phyloP scores from a whole-genome alignment of 2,113 vertebrate genomes.

The Cyanistes caeruleus region DNA sequence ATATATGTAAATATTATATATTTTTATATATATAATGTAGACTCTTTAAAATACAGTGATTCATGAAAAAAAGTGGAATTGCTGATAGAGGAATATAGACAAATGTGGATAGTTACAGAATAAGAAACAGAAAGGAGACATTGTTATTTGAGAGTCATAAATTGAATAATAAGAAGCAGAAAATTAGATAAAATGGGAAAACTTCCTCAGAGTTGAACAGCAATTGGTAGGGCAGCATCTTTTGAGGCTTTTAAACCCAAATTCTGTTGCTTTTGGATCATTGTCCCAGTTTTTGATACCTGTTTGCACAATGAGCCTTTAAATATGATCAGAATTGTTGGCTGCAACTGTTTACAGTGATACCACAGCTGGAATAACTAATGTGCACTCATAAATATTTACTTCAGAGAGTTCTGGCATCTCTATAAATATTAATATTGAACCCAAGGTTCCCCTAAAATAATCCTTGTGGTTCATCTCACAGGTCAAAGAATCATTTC shows the following conservation, averaged over 20 bases:
- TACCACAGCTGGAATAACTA: neutral
- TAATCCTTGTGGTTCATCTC: neutral
- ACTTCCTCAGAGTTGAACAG: neutral
- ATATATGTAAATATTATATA: neutral
- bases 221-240: neutral
- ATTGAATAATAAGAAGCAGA: neutral
- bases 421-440: neutral
- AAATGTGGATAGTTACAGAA: neutral
- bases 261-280: accelerated
- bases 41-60: neutral
- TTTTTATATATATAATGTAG: neutral
- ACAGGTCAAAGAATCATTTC: neutral
- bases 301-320: neutral
- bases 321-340: neutral
- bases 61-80: neutral
- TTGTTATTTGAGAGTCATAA: neutral
- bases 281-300: neutral
- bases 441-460: neutral
- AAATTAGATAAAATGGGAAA: neutral
- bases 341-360: neutral
- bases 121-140: neutral
- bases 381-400: neutral
- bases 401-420: neutral
- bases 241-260: neutral
- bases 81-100: neutral